Evolutionary conservation across 2,888 invertebrate genomes (phyloP).

Genomic region (Eilema depressum): DNA sequence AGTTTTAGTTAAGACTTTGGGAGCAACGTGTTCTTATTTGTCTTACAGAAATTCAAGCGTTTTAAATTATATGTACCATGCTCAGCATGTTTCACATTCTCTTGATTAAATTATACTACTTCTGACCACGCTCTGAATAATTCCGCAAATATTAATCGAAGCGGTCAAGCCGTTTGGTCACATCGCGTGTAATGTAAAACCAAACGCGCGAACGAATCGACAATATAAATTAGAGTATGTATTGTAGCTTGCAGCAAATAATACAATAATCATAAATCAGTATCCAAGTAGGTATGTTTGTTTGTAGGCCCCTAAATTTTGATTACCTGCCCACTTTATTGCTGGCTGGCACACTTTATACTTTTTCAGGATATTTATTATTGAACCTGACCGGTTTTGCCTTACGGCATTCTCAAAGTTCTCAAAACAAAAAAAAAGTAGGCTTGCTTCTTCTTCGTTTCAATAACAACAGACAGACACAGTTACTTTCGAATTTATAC

Average conservation of each 20-base stretch:
- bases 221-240: background rate
- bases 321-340: background rate
- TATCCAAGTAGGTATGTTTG: too few species aligned
- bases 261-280: background rate
- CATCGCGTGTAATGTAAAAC: background rate
- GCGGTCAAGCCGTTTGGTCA: background rate
- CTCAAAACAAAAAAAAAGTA: too few species aligned
- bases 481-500: too few species aligned
- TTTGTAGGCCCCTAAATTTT: background rate
- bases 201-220: background rate
- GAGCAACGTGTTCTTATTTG: too few species aligned
- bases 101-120: background rate
- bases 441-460: too few species aligned
- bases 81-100: background rate
- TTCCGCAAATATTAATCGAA: background rate
- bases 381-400: too few species aligned
- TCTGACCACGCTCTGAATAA: background rate
- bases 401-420: too few species aligned
- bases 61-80: background rate
- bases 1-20: too few species aligned
- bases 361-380: too few species aligned
- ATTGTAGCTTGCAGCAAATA: background rate
- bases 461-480: too few species aligned
- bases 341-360: too few species aligned
- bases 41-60: too few species aligned